Base-by-base conservation (phyloP, 2,888 invertebrate genomes). In the Masnerella sp. region DNA sequence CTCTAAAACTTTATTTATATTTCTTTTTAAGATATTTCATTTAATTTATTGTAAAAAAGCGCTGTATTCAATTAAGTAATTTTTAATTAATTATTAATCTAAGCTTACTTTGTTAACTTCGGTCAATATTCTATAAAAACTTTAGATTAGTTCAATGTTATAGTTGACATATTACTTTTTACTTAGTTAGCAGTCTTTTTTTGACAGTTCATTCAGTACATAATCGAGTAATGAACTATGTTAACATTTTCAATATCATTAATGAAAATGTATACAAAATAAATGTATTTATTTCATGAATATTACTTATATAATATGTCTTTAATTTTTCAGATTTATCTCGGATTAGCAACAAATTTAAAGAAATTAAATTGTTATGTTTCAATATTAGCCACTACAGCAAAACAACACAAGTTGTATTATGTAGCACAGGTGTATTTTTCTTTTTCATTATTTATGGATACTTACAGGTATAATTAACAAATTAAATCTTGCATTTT, bases 371-470 rank as follows among this genome's bases (percentile, higher is more conserved):
- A 78, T 91, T 95, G 59, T 87, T 96, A 64, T 95, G 94, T 83
- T 90, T 95, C 76, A 91, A 95, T 83, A 89, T 96, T 56, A 91
- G 92, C 7, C 86, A 90, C 40, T 92, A 91, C 77, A 92, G 91
- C 71, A 89, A 90, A 80, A 89, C 91, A 12, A 88, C 90, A 2
- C 96, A 96, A 87, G 95, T 97, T 85, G 72, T 93, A 1, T 88
- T 93, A 51, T 94, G 96, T 84, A 93, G 94, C 52, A 82, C 89
- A 17, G 95, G 95, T 58, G 94, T 97, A 5, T 97, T 98, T 87
- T 87, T 94, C 74, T 95, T 96, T 83, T 98, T 95, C 87, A 88
- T 97, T 68, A 89, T 96, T 0, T 98, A 98, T 89, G 98, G 97
- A 54, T 98, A 96, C 88, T 90, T 95, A 84, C 92, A 95, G 85